Percentiles rank a stretch among this genome's conserved stretches.
Conservation (phyloP, 92 coral and sea anemone species). For the Bergia sp. region DNA sequence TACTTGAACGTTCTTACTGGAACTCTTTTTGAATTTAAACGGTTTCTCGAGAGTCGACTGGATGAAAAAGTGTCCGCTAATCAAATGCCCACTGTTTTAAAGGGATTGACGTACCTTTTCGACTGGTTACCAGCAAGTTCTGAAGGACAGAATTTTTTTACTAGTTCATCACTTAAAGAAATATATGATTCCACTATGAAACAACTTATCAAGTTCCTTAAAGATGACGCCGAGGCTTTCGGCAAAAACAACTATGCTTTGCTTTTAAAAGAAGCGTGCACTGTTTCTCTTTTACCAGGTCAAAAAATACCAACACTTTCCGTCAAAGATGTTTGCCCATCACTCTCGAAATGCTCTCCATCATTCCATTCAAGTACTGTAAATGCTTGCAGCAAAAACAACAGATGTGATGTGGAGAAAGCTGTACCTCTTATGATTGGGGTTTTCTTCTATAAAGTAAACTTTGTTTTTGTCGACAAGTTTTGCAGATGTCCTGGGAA, state of each 20-base stretch:
- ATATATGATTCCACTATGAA: slow-evolving; percentile 25
- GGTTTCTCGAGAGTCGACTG: slow-evolving; percentile 31
- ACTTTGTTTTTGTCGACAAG: slow-evolving; percentile 12
- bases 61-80: slow-evolving; percentile 7
- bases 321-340: slow-evolving; percentile 59
- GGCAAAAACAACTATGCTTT: slow-evolving; percentile 22
- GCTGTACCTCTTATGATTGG: slow-evolving; percentile 66
- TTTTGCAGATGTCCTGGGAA: slow-evolving; percentile 33
- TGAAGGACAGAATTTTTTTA: not conserved
- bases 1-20: slow-evolving; percentile 13
- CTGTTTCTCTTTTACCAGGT: not conserved
- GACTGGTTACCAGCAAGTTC: not conserved
- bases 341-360: slow-evolving; percentile 37
- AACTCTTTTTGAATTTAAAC: slow-evolving; percentile 23
- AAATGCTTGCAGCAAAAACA: slow-evolving; percentile 52
- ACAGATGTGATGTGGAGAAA: slow-evolving; percentile 55
- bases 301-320: slow-evolving; percentile 45
- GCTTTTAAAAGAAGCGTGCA: slow-evolving; percentile 42
- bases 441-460: slow-evolving; percentile 51
- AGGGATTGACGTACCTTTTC: not conserved
- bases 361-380: slow-evolving; percentile 42
- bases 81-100: not conserved
- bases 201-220: slow-evolving; percentile 22
- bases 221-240: slow-evolving; percentile 17
- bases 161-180: not conserved